Conservation (phyloP, 2,113 vertebrate species). For the Marmota flaviventris region DNA sequence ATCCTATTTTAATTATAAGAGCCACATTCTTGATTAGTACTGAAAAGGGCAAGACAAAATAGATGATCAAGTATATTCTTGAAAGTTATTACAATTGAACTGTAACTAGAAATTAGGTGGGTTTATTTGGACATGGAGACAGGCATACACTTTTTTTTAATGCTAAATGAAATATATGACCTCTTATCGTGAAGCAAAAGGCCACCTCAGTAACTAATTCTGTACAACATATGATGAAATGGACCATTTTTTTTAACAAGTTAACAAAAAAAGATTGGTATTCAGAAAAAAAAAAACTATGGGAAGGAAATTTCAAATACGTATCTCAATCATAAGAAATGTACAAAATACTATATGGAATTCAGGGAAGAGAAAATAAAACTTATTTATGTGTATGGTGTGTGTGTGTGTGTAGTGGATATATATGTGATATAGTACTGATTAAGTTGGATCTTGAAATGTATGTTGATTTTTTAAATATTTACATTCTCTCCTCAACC, state of each 20-base stretch:
- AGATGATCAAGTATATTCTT: slow-evolving; percentile 20
- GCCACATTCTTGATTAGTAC: slow-evolving; percentile 30
- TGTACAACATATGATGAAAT: background rate
- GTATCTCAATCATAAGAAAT: background rate
- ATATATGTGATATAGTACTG: background rate
- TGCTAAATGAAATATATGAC: slow-evolving; percentile 1
- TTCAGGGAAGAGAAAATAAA: background rate
- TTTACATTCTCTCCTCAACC: background rate
- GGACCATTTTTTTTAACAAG: background rate
- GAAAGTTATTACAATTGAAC: slow-evolving; percentile 40
- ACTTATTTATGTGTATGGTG: background rate
- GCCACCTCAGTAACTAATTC: background rate
- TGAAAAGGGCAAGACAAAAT: slow-evolving; percentile 52
- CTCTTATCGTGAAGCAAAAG: background rate
- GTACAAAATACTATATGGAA: background rate
- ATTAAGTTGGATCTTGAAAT: slow-evolving; percentile 11
- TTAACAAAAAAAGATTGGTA: background rate
- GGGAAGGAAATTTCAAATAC: background rate
- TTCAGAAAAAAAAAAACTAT: background rate
- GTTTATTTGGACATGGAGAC: background rate
- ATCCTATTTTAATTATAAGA: background rate
- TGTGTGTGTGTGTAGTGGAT: background rate
- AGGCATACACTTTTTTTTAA: background rate
- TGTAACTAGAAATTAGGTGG: slow-evolving; percentile 17
- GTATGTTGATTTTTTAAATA: background rate